Base-by-base conservation (phyloP, 2,113 vertebrate species). In the Amphiprion ocellaris region DNA sequence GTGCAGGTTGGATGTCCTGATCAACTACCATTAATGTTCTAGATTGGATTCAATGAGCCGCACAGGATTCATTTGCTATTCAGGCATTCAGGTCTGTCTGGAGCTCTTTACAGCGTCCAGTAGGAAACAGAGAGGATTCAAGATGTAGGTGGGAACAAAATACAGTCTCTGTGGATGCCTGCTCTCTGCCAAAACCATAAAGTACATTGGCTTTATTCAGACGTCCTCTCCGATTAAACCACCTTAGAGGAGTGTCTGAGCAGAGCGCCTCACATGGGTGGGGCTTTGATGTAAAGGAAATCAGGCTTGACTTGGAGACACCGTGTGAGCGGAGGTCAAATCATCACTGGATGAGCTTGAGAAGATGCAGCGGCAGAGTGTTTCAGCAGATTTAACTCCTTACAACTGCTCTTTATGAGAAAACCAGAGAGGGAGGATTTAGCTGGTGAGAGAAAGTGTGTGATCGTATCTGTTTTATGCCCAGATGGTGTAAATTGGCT, bases 131-230 rank as follows among this genome's bases (percentile, higher is more conserved):
- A 82, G 88, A 87, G 77, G 86, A 82, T 65, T 82, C 3, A 53
- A 90, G 90, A 88, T 94, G 82, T 91, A 52, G 9, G 90, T 26
- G 47, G 55, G 74, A 71, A 92, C 91, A 94, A 95, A 94, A 95
- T 94, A 88, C 91, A 37, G 53, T 46, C 62, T 67, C 79, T 91
- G 79, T 69, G 74, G 77, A 64, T 59, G 90, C 89, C 81, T 89
- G 80, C 54, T 53, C 64, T 59, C 87, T 92, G 89, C 82, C 88
- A 53, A 85, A 86, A 64, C 33, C 24, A 14, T 55, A 66, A 76
- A 62, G 41, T 76, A 80, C 61, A 50, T 77, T 90, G 75, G 69
- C 87, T 62, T 84, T 53, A 66, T 54, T 64, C 77, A 67, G 87
- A 53, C 60, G 65, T 85, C 77, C 72, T 69, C 72, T 87, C 67